Evolutionary conservation across 2,888 invertebrate genomes (phyloP).

Genomic region (Andrena chrysosceles): DNA sequence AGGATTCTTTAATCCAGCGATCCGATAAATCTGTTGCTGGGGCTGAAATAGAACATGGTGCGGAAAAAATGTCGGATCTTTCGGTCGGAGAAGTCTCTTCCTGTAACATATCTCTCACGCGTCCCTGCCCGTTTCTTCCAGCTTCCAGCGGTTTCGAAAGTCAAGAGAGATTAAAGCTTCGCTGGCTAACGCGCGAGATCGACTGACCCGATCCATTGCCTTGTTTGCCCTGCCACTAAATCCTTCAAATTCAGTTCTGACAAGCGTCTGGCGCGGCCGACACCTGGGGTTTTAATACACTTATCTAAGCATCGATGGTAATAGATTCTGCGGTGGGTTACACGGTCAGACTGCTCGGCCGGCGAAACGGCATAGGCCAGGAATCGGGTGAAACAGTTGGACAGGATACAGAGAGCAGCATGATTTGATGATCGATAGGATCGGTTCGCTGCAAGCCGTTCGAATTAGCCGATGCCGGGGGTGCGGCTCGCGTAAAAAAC

Average conservation of each 20-base stretch:
- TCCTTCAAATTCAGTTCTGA: slow-evolving; percentile 19
- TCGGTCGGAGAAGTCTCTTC: not conserved
- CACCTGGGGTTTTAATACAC: slow-evolving; percentile 8
- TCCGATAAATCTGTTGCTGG: not conserved
- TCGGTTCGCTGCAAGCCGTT: slow-evolving; percentile 42
- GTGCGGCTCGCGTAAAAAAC: slow-evolving; percentile 65
- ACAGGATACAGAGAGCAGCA: slow-evolving; percentile 43
- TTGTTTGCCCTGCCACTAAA: slow-evolving; percentile 2
- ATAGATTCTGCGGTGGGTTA: slow-evolving; percentile 21
- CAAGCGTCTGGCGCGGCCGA: slow-evolving; percentile 4
- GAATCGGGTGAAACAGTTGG: slow-evolving; percentile 26
- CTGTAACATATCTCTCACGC: no score
- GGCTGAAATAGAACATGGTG: not conserved
- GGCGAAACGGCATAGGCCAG: not conserved
- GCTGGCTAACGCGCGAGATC: not conserved
- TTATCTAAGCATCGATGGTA: slow-evolving; percentile 46
- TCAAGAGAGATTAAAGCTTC: not conserved
- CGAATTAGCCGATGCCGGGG: slow-evolving; percentile 57
- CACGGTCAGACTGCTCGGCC: slow-evolving; percentile 17
- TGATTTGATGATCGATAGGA: slow-evolving; percentile 63
- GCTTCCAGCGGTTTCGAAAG: not conserved
- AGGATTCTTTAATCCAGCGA: not conserved
- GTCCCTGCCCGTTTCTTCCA: no score
- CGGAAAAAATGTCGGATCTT: not conserved
- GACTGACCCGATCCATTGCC: slow-evolving; percentile 9